Evolutionary conservation across 2,797 vertebrate genomes (phyloP).

Genomic region (Microctenopoma steveboyesi): DNA sequence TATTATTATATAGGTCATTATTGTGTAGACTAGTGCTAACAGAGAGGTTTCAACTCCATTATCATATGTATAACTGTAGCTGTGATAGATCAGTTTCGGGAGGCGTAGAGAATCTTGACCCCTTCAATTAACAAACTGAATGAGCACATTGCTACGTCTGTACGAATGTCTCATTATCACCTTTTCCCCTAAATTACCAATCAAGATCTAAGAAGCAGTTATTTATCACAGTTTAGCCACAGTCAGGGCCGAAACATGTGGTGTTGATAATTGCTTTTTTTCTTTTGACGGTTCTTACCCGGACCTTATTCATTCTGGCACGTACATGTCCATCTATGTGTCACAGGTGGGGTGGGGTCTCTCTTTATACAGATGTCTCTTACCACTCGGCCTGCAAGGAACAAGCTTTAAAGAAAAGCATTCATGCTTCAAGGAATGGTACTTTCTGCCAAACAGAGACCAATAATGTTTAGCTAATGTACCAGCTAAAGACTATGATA

Average conservation of each 20-base stretch:
- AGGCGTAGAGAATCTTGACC: conserved; percentile 42
- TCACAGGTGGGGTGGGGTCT: conserved; percentile 33
- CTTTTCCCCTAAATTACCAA: conserved; percentile 76
- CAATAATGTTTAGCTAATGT: conserved; percentile 49
- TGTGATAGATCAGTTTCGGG: conserved; percentile 24
- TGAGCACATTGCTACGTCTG: conserved; percentile 46
- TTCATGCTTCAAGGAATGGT: conserved; percentile 50
- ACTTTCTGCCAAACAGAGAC: conserved; percentile 47
- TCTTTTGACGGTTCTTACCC: conserved; percentile 37
- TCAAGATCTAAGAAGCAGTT: conserved; percentile 77
- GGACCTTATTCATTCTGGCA: conserved; percentile 36
- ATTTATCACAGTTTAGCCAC: conserved; percentile 52
- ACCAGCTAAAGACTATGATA: conserved; percentile 34
- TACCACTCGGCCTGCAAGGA: conserved; percentile 43
- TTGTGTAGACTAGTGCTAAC: neutral
- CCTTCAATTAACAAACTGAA: conserved; percentile 73
- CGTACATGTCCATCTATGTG: conserved; percentile 25
- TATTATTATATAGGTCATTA: neutral
- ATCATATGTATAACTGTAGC: neutral
- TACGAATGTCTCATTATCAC: conserved; percentile 80
- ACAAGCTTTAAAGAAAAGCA: conserved; percentile 54
- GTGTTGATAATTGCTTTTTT: conserved; percentile 43
- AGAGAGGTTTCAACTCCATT: neutral
- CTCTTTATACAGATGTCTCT: conserved; percentile 50
- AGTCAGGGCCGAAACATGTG: conserved; percentile 47